Evolutionary conservation across 2,113 vertebrate species (phyloP), one percentile per base, ranked within the genome.

Genomic region (Menidia beryllina): DNA sequence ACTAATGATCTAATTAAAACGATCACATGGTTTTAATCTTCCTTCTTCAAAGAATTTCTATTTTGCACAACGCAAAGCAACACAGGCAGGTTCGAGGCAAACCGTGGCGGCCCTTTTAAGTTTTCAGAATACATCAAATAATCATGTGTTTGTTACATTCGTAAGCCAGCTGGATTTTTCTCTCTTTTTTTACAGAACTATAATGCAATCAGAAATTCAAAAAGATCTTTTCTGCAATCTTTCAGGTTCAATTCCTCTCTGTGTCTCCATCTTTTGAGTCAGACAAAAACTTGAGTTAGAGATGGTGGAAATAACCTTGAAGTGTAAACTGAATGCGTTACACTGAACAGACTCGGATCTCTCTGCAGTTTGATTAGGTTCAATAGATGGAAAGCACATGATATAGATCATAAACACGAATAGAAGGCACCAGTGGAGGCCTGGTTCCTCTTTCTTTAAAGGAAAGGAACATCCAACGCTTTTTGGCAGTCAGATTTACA

Each of bases 1-100:
- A 75, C 91, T 93, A 93, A 93, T 93, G 89, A 91, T 92, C 85
- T 89, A 91, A 93, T 93, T 92, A 90, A 91, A 91, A 87, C 81
- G 77, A 92, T 92, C 89, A 93, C 90, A 92, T 90, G 89, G 87
- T 89, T 90, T 88, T 91, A 91, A 92, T 92, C 79, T 85, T n/a
- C 64, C 72, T 81, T 86, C 89, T 90, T 91, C 85, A 91, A 92
- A 93, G 84, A 84, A 75, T 70, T 81, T 81, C 73, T 51, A 41
- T 15, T 36, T 58, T 75, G 73, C 82, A 77, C 77, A 65, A 76
- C 80, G 86, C 71, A 76, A 84, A 81, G 65, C 75, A 77, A 59
- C 48, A 66, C 84, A 84, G 85, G 83, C 79, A 79, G 69, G 82
- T 88, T 82, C 70, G 75, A 91, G 77, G 73, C 73, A 48, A 86